Base-by-base conservation (phyloP, 2,888 invertebrate species). In the Sminthurides aquaticus region DNA sequence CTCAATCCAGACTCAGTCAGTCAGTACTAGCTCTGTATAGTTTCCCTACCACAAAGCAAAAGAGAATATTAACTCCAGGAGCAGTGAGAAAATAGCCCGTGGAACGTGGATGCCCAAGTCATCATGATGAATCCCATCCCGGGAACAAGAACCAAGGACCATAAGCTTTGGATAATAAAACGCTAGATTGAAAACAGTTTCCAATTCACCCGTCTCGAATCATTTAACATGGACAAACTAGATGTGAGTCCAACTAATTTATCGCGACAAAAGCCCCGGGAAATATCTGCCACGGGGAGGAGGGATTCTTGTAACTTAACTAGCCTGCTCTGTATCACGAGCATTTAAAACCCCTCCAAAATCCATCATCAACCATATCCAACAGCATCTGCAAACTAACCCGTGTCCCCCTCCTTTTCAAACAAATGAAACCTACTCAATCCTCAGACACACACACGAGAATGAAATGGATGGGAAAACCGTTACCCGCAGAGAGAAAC, bases 151-250 rank as follows among this genome's bases (percentile, higher is more conserved):
- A n/a, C n/a, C n/a, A 34, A 5, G 43, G 43, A 34, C 43, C 43
- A 34, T 5, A 34, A 34, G 43, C 43, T 34, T 15, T 34, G 43
- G 43, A 34, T 34, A 34, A 34, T 34, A 34, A 55, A 55, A 55
- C 8, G 26, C 26, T 57, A 62, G 52, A 59, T 58, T 64, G 58
- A 64, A 64, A 64, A 64, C 58, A 64, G 64, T 64, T 64, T 26
- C 52, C 49, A 34, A 48, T 64, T 54, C 62, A 28, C 49, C 57
- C 71, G 73, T 73, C 66, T 71, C 73, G 73, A 73, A 67, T 71
- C 73, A 73, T 73, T 73, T 71, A 73, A 71, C 73, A 71, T 69
- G 66, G 70, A 67, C 69, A 69, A 67, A 71, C 67, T 68, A 65
- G 70, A 70, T 68, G 43, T 34, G n/a, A 65, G 67, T 64, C 67